These are phyloP conservation scores for Dreissena polymorpha DNA, from an alignment of 1,140 invertebrate species.

Conservation along the genomic window DNA sequence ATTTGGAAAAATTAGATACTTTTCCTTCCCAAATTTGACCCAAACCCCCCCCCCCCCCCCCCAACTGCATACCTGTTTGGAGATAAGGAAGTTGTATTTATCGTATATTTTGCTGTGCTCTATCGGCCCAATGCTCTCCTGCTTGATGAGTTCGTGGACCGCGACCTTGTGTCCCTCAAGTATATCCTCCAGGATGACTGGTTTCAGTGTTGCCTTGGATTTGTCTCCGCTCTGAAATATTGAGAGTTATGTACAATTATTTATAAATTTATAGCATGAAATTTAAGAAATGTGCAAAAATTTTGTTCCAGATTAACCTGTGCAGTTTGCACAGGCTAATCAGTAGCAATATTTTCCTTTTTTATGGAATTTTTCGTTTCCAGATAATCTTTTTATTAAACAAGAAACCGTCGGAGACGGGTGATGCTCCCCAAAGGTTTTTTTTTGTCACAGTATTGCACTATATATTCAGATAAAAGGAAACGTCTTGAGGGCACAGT, in stretches of 20 bases:
- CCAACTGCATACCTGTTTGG: slow-evolving; percentile 69
- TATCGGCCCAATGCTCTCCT: slow-evolving; percentile 75
- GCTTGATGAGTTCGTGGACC: slow-evolving; percentile 71
- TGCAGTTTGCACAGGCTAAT: too few relatives aligned
- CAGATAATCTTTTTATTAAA: not conserved
- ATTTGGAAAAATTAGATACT: too few relatives aligned
- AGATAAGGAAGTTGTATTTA: slow-evolving; percentile 89
- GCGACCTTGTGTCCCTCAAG: slow-evolving; percentile 74
- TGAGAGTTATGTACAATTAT: slow-evolving; percentile 2
- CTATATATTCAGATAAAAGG: too few relatives aligned
- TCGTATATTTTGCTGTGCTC: slow-evolving; percentile 82
- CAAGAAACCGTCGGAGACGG: too few relatives aligned
- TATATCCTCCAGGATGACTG: slow-evolving; percentile 77
- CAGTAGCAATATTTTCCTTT: too few relatives aligned
- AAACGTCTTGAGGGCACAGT: too few relatives aligned
- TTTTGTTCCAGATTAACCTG: too few relatives aligned
- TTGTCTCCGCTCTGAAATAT: slow-evolving; percentile 65
- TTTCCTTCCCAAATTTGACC: too few relatives aligned
- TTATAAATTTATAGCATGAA: not conserved
- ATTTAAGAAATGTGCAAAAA: not conserved
- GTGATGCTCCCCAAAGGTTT: too few relatives aligned
- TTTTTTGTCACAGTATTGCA: too few relatives aligned
- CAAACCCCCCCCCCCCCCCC: too few relatives aligned
- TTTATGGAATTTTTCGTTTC: too few relatives aligned
- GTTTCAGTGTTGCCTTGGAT: slow-evolving; percentile 74